A percentile compares a stretch with the other conserved stretches of the same genome.
Evolutionary conservation across 2,888 invertebrate genomes (phyloP).

Genomic region (Spisula subtruncata): DNA sequence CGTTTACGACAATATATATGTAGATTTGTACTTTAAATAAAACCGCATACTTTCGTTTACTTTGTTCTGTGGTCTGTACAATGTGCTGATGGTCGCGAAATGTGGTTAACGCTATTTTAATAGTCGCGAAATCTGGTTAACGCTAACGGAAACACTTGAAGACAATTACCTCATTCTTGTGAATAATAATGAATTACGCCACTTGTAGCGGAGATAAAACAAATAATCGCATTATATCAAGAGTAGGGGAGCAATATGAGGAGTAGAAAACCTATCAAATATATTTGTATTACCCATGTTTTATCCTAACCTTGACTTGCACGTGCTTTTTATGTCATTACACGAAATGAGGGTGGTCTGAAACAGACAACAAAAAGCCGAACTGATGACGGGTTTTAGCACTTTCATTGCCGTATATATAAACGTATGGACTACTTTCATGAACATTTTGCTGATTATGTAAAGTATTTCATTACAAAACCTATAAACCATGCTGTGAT

Average conservation of each 20-base stretch:
- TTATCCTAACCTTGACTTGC: slow-evolving; percentile 1
- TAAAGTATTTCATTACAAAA: slow-evolving; percentile 15
- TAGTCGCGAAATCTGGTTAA: slow-evolving; percentile 14
- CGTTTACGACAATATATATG: background rate
- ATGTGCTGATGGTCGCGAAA: background rate
- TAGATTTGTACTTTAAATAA: too few species aligned
- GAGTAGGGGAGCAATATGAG: background rate
- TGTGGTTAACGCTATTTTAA: slow-evolving; percentile 1
- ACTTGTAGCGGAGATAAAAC: slow-evolving; percentile 7
- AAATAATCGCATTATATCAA: background rate
- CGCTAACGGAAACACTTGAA: background rate
- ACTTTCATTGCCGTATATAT: slow-evolving; percentile 6
- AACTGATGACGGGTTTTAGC: background rate
- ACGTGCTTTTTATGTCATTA: slow-evolving; percentile 24
- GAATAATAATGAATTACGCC: slow-evolving; percentile 22
- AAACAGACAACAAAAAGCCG: background rate
- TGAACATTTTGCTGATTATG: slow-evolving; percentile 13
- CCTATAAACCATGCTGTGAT: slow-evolving; percentile 1
- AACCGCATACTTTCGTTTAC: background rate
- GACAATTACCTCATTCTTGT: background rate
- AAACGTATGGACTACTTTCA: background rate
- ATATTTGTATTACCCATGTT: background rate
- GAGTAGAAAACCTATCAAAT: background rate
- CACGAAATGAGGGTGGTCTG: background rate
- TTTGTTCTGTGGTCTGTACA: background rate